These are phyloP conservation scores for Varanus komodoensis DNA, from an alignment of 2,113 vertebrate genomes.

Conservation along the genomic window DNA sequence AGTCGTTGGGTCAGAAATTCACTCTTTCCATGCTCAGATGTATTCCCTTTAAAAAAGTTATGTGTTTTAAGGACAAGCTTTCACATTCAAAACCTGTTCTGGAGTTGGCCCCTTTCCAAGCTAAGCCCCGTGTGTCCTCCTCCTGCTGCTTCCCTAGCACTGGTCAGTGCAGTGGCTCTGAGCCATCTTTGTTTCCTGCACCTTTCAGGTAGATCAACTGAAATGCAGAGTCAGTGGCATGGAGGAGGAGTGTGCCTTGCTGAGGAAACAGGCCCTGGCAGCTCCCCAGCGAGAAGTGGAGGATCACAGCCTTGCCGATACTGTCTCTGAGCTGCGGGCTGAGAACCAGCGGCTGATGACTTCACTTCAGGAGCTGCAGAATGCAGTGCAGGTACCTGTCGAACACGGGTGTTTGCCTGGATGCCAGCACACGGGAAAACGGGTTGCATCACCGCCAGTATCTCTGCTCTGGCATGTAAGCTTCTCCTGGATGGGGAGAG, in stretches of 20 bases:
- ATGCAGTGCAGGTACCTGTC: conserved; percentile 73
- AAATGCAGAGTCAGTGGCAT: conserved; percentile 82
- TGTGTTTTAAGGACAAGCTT: not conserved
- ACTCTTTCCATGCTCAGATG: not conserved
- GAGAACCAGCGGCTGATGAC: conserved; percentile 79
- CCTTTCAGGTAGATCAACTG: conserved; percentile 88
- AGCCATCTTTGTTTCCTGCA: conserved; percentile 2
- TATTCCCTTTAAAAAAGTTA: not conserved
- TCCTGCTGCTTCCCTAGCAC: not conserved
- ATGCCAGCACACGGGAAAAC: not conserved
- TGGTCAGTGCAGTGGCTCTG: accelerated
- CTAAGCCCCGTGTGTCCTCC: not conserved
- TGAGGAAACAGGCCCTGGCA: not conserved
- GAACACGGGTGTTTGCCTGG: not conserved
- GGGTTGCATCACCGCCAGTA: not conserved
- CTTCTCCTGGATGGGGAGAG: not conserved
- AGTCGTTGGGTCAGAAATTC: not conserved
- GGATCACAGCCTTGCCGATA: conserved; percentile 43
- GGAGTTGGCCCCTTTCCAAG: not conserved
- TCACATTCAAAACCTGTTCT: not conserved
- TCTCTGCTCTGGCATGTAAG: not conserved
- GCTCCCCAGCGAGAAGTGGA: conserved; percentile 55
- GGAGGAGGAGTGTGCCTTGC: conserved; percentile 70
- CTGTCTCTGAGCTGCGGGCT: conserved; percentile 68
- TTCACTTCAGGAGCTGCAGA: conserved; percentile 78